These are phyloP conservation scores for Aricia agestis DNA, from an alignment of 1,140 invertebrate genomes.

Conservation along the genomic window DNA sequence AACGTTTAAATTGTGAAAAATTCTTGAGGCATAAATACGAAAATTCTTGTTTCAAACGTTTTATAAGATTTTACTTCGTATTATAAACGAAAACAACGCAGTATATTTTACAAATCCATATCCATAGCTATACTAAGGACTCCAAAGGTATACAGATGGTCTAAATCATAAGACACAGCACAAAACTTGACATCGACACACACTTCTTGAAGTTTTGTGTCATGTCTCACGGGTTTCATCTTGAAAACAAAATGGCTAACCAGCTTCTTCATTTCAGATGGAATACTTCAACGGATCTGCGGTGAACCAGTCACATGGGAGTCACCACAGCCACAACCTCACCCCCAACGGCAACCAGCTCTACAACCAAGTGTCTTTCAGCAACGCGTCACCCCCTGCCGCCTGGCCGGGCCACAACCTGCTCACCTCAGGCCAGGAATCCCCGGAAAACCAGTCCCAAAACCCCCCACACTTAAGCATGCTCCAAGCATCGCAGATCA, in stretches of 20 bases:
- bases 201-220: too few species aligned
- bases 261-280: constrained; percentile 67
- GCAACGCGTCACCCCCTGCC: constrained; percentile 56
- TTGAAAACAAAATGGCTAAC: not conserved
- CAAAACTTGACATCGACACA: too few species aligned
- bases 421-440: constrained; percentile 59
- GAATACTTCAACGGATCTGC: constrained; percentile 79
- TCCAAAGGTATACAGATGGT: too few species aligned
- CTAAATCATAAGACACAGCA: too few species aligned
- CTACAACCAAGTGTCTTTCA: constrained; percentile 69
- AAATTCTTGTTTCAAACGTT: too few species aligned
- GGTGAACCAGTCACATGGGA: constrained; percentile 63
- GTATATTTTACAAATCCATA: too few species aligned
- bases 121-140: too few species aligned
- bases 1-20: too few species aligned
- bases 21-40: too few species aligned
- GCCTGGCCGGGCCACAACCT: constrained; percentile 68
- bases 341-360: constrained; percentile 65
- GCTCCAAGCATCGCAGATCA: constrained; percentile 68
- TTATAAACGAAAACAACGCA: too few species aligned
- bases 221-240: too few species aligned
- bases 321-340: constrained; percentile 58
- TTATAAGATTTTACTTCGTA: too few species aligned
- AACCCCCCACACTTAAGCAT: constrained; percentile 64
- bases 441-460: constrained; percentile 63